Conservation (phyloP, 2,797 vertebrate genomes). For the Poeciliopsis turneri region DNA sequence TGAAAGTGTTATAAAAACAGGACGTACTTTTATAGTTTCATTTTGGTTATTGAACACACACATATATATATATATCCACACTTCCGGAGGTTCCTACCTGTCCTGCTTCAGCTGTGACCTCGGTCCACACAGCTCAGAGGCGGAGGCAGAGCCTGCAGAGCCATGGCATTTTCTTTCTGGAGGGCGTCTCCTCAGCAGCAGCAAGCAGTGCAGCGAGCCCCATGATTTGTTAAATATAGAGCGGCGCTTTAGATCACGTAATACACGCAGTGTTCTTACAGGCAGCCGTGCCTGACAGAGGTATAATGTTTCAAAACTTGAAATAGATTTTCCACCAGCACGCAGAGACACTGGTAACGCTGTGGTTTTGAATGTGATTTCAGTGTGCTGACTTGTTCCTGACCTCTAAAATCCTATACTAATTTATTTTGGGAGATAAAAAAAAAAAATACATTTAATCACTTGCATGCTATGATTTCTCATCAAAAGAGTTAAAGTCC, state of each 20-base stretch:
- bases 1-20: neutral
- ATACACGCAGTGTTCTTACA: slow-evolving; percentile 60
- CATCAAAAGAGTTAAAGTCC: neutral
- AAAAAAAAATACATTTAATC: too few species aligned
- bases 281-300: slow-evolving; percentile 63
- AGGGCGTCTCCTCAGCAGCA: slow-evolving; percentile 49
- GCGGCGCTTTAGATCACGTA: slow-evolving; percentile 77
- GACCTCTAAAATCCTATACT: neutral
- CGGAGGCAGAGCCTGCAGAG: slow-evolving; percentile 40
- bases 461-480: neutral
- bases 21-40: neutral
- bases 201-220: slow-evolving; percentile 47
- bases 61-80: neutral
- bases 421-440: neutral
- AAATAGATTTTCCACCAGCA: slow-evolving; percentile 68
- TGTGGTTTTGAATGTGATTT: slow-evolving; percentile 17
- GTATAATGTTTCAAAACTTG: slow-evolving; percentile 71
- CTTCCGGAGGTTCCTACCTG: slow-evolving; percentile 67
- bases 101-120: slow-evolving; percentile 40
- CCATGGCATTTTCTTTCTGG: slow-evolving; percentile 58
- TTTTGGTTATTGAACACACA: slow-evolving; percentile 1
- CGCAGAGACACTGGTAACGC: slow-evolving; percentile 15
- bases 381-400: neutral
- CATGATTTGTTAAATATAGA: slow-evolving; percentile 85
- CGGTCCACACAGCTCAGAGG: slow-evolving; percentile 36